Evolutionary conservation across 2,113 vertebrate species (phyloP), one percentile per base, ranked within the genome.

Genomic region (Cavia porcellus): DNA sequence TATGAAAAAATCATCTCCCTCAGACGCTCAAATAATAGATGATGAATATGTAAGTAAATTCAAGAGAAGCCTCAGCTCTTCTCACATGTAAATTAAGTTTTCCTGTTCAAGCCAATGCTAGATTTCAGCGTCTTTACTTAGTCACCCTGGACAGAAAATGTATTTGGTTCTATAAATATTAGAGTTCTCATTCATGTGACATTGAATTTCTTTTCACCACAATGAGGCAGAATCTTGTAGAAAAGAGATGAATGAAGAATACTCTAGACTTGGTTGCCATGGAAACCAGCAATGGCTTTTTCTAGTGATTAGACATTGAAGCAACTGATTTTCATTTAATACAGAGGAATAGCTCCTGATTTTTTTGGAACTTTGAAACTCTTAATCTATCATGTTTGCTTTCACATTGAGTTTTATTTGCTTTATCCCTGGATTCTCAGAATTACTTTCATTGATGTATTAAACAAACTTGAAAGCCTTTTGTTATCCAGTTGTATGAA

Each of bases 21-120:
- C 50, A 0, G 75, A 89, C 95, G 68, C 74, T 97, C 96, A 97
- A 98, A 97, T 97, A 98, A 98, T 96, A 96, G 90, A 95, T 97
- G 59, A 62, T 97, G 77, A 82, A 97, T 96, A 82, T 47, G 93
- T 96, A 97, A 97, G 84, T 94, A 95, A 82, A 93, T 50, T 95
- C 50, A 87, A 96, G 90, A 96, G 52, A 77, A 79, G 25, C 20
- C 42, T 50, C 0, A 92, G 75, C 96, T 97, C 77, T 98, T 98
- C 94, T 97, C 95, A 95, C n/a, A 96, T 81, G 98, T 95, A 97
- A 98, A 98, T 97, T 97, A 97, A 97, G 59, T 97, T 98, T 98
- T 97, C 68, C 95, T 97, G 92, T 95, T 95, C 96, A 45, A 95
- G n/a, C 47, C 12, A 90, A n/a, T 89, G 86, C 92, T 94, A 42